phyloP scores from a whole-genome alignment of 1,140 invertebrate species.

The Paraescarpia echinospica region DNA sequence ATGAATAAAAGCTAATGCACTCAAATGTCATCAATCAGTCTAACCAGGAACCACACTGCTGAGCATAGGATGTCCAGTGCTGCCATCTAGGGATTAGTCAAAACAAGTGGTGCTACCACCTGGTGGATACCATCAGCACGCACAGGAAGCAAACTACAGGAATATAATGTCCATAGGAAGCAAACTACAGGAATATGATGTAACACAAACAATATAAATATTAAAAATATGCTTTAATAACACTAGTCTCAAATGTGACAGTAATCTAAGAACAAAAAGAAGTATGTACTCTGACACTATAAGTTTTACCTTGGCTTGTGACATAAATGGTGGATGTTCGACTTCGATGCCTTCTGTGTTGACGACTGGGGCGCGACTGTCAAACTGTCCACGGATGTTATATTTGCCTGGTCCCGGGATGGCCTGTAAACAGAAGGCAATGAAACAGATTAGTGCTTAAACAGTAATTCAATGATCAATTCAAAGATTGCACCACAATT shows the following conservation, averaged over 20 bases:
- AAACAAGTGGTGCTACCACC: background rate
- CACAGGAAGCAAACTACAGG: no score
- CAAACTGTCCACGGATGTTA: constrained; percentile 52
- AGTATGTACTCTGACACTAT: background rate
- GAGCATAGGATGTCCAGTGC: background rate
- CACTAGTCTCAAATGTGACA: background rate
- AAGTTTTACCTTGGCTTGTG: constrained; percentile 50
- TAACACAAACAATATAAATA: background rate
- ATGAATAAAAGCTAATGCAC: background rate
- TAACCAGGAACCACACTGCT: background rate
- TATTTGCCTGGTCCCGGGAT: constrained; percentile 57
- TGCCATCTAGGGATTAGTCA: background rate
- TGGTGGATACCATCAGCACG: background rate
- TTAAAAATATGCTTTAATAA: background rate
- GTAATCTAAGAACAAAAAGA: background rate
- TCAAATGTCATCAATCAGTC: background rate
- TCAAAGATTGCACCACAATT: background rate
- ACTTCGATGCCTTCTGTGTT: constrained; percentile 56
- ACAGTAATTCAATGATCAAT: background rate
- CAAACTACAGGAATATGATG: background rate
- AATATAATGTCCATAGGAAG: no score
- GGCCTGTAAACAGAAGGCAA: constrained; percentile 39
- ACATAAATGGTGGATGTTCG: constrained; percentile 57
- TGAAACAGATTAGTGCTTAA: background rate
- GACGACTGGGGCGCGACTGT: constrained; percentile 44